Percentiles rank a stretch among this genome's conserved stretches.
Evolutionary conservation across 2,797 vertebrate species (phyloP).

Genomic region (Poecile montanus): DNA sequence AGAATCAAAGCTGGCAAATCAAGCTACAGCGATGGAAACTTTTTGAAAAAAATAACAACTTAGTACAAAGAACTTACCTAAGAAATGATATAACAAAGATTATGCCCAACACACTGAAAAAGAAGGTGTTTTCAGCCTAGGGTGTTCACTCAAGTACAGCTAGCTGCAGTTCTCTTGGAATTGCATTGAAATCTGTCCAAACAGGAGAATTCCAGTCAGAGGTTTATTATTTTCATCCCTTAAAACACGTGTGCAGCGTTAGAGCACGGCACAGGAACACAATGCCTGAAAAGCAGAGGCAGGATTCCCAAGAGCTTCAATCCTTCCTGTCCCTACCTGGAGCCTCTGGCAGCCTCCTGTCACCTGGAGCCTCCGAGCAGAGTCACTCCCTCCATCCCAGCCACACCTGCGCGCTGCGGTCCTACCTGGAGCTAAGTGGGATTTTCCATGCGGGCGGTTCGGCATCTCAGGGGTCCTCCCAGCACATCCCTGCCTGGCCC

Average conservation of each 20-base stretch:
- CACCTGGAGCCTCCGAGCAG: background rate
- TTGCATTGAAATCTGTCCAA: background rate
- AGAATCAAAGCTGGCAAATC: conserved; percentile 19
- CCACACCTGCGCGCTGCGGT: background rate
- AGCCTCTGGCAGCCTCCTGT: background rate
- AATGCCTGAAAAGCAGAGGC: background rate
- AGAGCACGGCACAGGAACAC: background rate
- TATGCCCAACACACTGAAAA: background rate
- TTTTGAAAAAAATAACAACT: background rate
- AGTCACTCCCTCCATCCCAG: background rate
- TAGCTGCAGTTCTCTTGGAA: background rate
- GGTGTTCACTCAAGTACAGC: background rate
- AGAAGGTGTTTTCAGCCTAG: background rate
- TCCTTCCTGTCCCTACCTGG: background rate
- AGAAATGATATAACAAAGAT: background rate
- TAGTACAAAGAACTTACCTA: background rate
- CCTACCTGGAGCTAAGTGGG: conserved; percentile 47
- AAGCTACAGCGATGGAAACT: background rate
- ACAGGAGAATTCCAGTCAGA: background rate
- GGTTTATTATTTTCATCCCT: background rate
- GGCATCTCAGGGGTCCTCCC: conserved; percentile 34
- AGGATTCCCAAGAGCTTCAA: background rate
- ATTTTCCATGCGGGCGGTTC: background rate
- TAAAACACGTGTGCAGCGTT: background rate
- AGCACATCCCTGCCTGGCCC: conserved; percentile 28